Base-by-base conservation (phyloP, 2,888 invertebrate genomes). In the Archips crataeganus region DNA sequence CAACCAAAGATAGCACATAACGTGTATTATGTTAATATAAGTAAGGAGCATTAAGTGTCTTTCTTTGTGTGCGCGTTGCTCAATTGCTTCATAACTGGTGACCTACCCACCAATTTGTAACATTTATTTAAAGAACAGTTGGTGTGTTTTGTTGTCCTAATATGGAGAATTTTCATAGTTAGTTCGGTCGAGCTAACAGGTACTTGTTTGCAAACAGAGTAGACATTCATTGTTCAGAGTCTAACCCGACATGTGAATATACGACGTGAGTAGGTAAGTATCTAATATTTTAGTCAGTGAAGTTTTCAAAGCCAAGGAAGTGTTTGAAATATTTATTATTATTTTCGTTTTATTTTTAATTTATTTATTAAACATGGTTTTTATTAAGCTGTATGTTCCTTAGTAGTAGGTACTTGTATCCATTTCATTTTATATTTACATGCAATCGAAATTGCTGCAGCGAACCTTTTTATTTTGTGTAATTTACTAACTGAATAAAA, bases 61-160 rank as follows among this genome's bases (percentile, higher is more conserved):
- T 57, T 49, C 11, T 39, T 36, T 47, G 23, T 23, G 23, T 39
- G 39, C 62, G 47, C 60, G 23, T 5, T 68, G 39, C 11, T n/a
- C 47, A 67, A 67, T 68, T 68, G 45, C 36, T 63, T 63, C 45
- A 63, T 45, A 32, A 63, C 9, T 57, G 34, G 32, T 63, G 32
- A 42, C 36, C 62, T 57, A 68, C 60, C 60, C 60, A 57, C 49
- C 36, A 68, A 68, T 68, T 47, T 60, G 47, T 32, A 10, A 8
- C 15, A 3, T 49, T 60, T 23, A 60, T 36, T 60, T 36, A 60
- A 8, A 60, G 60, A 54, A 54, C 23, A 54, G 23, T 23, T 54
- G 54, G 54, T 23, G 23, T 8, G 15, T 54, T 54, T 54, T 54
- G 6, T 10, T 45, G 39, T 54, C 23, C 2, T 54, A 23, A 15